Evolutionary conservation across 2,888 invertebrate genomes (phyloP).

Genomic region (Tenthredo scrophulariae): DNA sequence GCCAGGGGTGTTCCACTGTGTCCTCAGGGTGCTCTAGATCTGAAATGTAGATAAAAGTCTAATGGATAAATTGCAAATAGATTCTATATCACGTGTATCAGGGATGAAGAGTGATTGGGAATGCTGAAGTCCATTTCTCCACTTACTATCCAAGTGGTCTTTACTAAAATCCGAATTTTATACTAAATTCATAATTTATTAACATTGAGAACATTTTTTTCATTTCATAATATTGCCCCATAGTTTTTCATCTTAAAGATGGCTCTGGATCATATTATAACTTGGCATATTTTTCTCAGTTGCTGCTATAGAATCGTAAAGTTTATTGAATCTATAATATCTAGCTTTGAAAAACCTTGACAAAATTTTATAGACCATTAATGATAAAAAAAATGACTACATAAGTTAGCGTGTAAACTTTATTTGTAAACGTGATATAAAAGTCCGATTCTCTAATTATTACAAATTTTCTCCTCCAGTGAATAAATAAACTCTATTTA

Average conservation of each 20-base stretch:
- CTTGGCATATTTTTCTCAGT: not conserved
- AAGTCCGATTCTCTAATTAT: not conserved
- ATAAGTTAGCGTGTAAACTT: no score
- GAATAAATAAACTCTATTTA: not conserved
- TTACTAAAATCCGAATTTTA: not conserved
- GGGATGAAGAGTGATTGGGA: not conserved
- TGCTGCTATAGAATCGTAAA: not conserved
- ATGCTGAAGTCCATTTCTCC: not conserved
- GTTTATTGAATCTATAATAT: not conserved
- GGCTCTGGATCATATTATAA: not conserved
- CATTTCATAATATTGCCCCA: not conserved
- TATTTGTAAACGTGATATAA: not conserved
- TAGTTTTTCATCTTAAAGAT: not conserved
- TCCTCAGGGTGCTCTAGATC: conserved; percentile 30
- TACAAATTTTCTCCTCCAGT: not conserved
- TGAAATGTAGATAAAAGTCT: not conserved
- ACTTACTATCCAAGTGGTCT: no score
- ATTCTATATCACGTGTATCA: not conserved
- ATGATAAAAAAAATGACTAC: not conserved
- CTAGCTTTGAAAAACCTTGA: not conserved
- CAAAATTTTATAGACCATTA: not conserved
- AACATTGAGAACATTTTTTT: not conserved
- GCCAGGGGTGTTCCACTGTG: not conserved
- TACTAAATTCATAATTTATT: not conserved
- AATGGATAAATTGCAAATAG: not conserved